Base-by-base conservation (phyloP, 1,140 invertebrate species). In the Cyclargus thomasi region DNA sequence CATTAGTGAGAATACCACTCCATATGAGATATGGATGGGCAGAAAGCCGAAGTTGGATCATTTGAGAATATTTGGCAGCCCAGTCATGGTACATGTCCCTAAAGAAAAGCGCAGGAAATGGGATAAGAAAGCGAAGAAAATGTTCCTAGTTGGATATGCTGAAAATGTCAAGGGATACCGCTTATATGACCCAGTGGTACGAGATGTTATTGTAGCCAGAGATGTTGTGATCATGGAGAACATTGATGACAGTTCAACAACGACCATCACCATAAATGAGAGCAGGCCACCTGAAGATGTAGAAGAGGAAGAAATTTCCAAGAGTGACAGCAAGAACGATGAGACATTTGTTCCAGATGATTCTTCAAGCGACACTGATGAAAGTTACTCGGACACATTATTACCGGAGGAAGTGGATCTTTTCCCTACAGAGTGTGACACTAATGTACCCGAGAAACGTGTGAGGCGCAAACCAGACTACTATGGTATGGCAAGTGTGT, bases 11-110 rank as follows among this genome's bases (percentile, higher is more conserved):
- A 47, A 63, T 35, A 67, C 7, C 8, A 71, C 70, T 16, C 66
- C 67, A 6, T 68, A 55, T 63, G 67, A 71, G 47, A 2, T 71
- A 16, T 71, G 70, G 70, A 68, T 63, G 3, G 70, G 67, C 11
- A 63, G 14, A 23, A 71, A 68, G 14, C 70, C 70, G 23, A 53
- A 71, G 1, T 23, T 71, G 2, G 39, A 35, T 47, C 63, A 71
- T 47, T 10, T 68, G 3, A 16, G 29, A 35, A 57, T 71, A 11
- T 71, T 71, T 36, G 67, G 70, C 17, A 65, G 67, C 36, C 18
- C 57, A 53, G 70, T 57, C 5, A 71, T 68, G 70, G 63, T 68
- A 2, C 67, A 71, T 53, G 21, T 71, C 6, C 63, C 57, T 0
- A 67, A 71, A 39, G 47, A 65, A 23, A 68, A 63, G 21, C 22